Percentiles rank a stretch among this genome's conserved stretches.
phyloP scores from a whole-genome alignment of 2,797 vertebrate species.

The Pseudomugil tenellus region DNA sequence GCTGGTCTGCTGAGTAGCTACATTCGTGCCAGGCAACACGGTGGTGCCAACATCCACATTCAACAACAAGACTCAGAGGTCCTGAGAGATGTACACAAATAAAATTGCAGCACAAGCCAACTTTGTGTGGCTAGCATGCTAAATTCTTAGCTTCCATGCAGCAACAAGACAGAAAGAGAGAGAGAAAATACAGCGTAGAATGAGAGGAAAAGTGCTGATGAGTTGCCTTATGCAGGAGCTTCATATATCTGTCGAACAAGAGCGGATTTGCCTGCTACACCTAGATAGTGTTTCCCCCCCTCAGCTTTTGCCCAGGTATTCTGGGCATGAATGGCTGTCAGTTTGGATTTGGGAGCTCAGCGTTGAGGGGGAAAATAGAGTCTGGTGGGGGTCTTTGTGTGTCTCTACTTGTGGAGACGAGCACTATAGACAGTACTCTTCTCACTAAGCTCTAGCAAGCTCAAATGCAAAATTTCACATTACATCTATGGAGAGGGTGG shows the following conservation, averaged over 20 bases:
- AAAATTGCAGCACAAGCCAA: conserved; percentile 75
- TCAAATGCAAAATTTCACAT: conserved; percentile 40
- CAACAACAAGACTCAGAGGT: conserved; percentile 61
- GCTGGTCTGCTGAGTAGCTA: conserved; percentile 74
- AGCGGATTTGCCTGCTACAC: conserved; percentile 84
- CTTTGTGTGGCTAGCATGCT: conserved; percentile 50
- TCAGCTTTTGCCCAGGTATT: conserved; percentile 82
- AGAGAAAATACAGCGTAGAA: conserved; percentile 51
- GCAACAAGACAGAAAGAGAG: conserved; percentile 33
- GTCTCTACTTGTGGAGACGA: conserved; percentile 78
- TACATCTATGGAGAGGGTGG: conserved; percentile 22
- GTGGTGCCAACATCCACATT: conserved; percentile 70
- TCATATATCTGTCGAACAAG: conserved; percentile 73
- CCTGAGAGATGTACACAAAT: conserved; percentile 69
- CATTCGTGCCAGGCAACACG: conserved; percentile 67
- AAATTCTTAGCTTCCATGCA: conserved; percentile 60
- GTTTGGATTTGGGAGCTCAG: conserved; percentile 84
- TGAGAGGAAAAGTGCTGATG: conserved; percentile 74
- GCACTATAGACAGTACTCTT: conserved; percentile 58
- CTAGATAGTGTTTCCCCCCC: conserved; percentile 77
- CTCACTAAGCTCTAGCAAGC: conserved; percentile 58
- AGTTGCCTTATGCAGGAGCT: conserved; percentile 67
- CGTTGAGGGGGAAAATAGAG: conserved; percentile 78
- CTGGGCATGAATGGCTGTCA: conserved; percentile 85
- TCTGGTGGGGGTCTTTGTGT: conserved; percentile 81